Base-by-base conservation (phyloP, 2,888 invertebrate genomes). In the Melipona beecheii region DNA sequence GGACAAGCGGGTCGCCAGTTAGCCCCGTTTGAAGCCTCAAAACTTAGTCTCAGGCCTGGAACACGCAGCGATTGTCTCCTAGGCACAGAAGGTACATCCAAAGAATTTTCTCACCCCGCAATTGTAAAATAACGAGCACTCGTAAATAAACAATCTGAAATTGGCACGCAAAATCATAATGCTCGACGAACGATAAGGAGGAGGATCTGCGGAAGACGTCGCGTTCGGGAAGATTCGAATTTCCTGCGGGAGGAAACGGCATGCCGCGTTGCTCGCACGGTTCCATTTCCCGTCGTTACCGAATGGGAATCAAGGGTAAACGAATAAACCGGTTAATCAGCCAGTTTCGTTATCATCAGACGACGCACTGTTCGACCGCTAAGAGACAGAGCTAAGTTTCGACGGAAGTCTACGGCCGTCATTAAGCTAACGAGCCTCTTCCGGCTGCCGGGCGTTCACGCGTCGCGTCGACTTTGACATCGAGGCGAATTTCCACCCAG, bases 351-450 rank as follows among this genome's bases (percentile, higher is more conserved):
- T 76, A 80, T 81, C 82, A 50, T 49, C 69, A 24, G 65, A 49
- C 71, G 69, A 75, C 78, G 71, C 58, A 65, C 50, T 43, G 21
- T 72, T 74, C 74, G 49, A 36, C 43, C 62, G 31, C 50, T 9
- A 9, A 43, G 72, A 49, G 27, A 58, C 62, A 49, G 50, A 54
- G 73, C 73, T 68, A 84, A 81, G 74, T 82, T 79, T 76, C 83
- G 74, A 65, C 84, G 86, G 86, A 86, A 89, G 79, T 78, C 83
- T 74, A 75, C 31, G 74, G 74, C 83, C 75, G 87, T 89, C 89
- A 88, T 90, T 88, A 89, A 85, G 83, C 86, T 91, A 91, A 91
- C 90, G 89, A 91, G 74, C 84, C 79, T 56, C 81, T 85, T 88
- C 84, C 82, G 75, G 82, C 78, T 76, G 73, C 64, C 86, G 71